Evolutionary conservation across 1,140 invertebrate species (phyloP), one percentile per base, ranked within the genome.

Genomic region (Eueides isabella): DNA sequence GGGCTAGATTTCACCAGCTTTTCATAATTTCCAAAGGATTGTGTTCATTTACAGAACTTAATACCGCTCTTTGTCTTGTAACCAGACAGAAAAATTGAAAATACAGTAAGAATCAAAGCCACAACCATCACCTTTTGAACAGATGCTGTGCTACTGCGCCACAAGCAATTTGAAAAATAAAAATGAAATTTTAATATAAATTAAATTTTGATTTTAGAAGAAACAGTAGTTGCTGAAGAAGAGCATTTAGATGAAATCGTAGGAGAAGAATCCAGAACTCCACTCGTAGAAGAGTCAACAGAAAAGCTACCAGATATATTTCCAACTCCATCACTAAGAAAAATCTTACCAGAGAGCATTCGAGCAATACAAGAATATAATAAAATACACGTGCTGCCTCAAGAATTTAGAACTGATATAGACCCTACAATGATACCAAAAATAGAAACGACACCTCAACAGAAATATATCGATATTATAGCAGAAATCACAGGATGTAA

Each of bases 401-500:
- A 84, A 23, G 76, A 81, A 11, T 92, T 90, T 66, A 90, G 81
- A 28, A 84, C 73, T 16, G 74, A 84, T 61, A 85, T 92, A 26
- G 87, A 92, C 65, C 87, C 88, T 12, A 14, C 65, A 6, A 30
- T 48, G 0, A 93, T 93, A 65, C 90, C 91, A 0, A 90, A 80
- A 33, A 89, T 93, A 74, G 68, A 68, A 0, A 16, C 28, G 0
- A 91, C 91, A 1, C 72, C 87, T 2, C 84, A 77, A 0, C 83
- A 89, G 77, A 86, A 80, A 44, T 90, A 85, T 69, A 91, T 93
- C 7, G 88, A 90, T 29, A 77, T 84, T 9, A 67, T 93, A 61
- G 91, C 76, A 5, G 80, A 83, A 0, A 33, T 92, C 3, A 83
- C 85, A 0, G 91, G 90, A 0, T 93, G 91, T 67, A 83, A 38